Evolutionary conservation across 1,140 invertebrate genomes (phyloP).

Genomic region (Euwallacea similis): DNA sequence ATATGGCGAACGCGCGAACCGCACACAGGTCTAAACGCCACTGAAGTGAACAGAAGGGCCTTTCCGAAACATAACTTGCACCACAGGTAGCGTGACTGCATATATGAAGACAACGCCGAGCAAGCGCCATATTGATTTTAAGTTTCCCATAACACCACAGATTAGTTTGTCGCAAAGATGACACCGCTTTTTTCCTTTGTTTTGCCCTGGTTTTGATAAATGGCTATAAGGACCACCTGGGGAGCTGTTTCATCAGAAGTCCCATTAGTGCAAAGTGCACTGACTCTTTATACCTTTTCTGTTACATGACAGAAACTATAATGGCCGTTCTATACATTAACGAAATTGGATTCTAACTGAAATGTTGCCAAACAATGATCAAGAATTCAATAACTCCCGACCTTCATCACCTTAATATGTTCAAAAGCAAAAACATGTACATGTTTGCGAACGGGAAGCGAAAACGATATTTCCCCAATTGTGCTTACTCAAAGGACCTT

Average conservation of each 20-base stretch:
- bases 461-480: too few species aligned
- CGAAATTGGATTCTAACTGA: not conserved
- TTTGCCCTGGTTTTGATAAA: constrained; percentile 26
- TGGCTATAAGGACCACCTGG: constrained; percentile 22
- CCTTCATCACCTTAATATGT: too few species aligned
- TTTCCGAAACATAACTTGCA: constrained; percentile 45
- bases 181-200: constrained; percentile 34
- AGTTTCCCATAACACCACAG: constrained; percentile 45
- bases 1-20: constrained; percentile 47
- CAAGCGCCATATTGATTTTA: constrained; percentile 55
- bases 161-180: constrained; percentile 44
- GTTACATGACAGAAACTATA: not conserved
- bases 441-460: too few species aligned
- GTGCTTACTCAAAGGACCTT: constrained; percentile 30
- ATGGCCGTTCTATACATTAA: constrained; percentile 2
- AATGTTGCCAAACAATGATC: not conserved
- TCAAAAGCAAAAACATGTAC: too few species aligned
- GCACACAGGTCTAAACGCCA: constrained; percentile 45
- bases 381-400: too few species aligned
- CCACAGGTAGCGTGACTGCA: constrained; percentile 48
- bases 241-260: constrained; percentile 21
- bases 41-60: constrained; percentile 45
- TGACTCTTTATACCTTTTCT: not conserved
- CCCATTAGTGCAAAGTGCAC: constrained; percentile 20
- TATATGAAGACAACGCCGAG: constrained; percentile 45